Percentiles rank a stretch among this genome's conserved stretches.
phyloP scores from a whole-genome alignment of 2,113 vertebrate genomes.

The Ginglymostoma cirratum region DNA sequence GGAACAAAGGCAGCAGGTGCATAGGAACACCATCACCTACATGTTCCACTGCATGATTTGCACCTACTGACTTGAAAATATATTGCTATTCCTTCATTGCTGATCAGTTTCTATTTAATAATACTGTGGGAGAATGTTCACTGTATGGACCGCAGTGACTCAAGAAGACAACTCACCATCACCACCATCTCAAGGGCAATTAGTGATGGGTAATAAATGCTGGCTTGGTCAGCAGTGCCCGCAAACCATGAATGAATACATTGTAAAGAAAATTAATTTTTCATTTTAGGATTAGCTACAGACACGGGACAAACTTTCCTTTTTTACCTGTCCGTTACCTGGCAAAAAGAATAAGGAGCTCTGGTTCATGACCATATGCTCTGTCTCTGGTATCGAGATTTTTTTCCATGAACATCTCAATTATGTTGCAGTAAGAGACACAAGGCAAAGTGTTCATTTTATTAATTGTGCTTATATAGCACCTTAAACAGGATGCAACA shows the following conservation, averaged over 20 bases:
- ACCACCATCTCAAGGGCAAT: neutral
- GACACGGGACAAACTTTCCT: neutral
- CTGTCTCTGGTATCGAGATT: neutral
- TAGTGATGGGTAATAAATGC: neutral
- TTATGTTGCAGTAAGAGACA: neutral
- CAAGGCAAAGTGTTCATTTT: neutral
- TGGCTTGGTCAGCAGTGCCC: neutral
- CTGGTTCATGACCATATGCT: neutral
- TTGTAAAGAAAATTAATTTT: neutral
- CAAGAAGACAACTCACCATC: neutral
- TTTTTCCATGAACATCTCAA: neutral
- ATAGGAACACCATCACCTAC: neutral
- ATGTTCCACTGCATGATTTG: neutral
- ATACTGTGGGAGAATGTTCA: neutral
- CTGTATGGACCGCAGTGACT: neutral
- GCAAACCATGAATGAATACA: neutral
- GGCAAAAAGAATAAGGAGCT: neutral
- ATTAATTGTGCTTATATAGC: neutral
- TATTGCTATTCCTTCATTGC: neutral
- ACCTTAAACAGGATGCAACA: neutral
- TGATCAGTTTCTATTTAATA: neutral
- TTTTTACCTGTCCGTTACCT: neutral
- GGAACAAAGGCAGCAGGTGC: neutral
- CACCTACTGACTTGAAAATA: neutral
- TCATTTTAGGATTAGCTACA: neutral